phyloP scores from a whole-genome alignment of 2,888 invertebrate genomes.

The Fragum sueziense region DNA sequence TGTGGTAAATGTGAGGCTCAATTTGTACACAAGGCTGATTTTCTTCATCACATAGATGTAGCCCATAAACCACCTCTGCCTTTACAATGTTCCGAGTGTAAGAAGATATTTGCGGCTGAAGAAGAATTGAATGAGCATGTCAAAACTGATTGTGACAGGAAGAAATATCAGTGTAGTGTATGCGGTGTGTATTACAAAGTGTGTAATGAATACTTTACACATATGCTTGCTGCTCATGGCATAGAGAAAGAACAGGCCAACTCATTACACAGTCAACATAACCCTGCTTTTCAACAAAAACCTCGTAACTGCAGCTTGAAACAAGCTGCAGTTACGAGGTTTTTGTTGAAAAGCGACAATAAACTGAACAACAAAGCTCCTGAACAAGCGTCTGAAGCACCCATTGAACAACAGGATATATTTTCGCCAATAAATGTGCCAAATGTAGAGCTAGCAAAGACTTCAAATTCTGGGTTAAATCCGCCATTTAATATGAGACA shows the following conservation, averaged over 20 bases:
- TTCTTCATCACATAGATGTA: constrained; percentile 16
- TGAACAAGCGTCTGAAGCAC: neutral
- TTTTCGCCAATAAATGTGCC: neutral
- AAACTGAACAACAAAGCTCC: no score
- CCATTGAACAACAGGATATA: constrained; percentile 14
- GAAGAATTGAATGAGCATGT: constrained; percentile 35
- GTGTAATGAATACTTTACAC: constrained; percentile 42
- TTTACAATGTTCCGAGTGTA: constrained; percentile 38
- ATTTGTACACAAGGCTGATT: constrained; percentile 38
- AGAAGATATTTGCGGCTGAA: constrained; percentile 33
- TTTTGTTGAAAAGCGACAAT: no score
- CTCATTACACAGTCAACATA: constrained; percentile 9
- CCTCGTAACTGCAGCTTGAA: no score
- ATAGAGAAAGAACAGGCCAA: constrained; percentile 45
- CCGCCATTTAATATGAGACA: constrained; percentile 16
- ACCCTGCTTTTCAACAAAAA: no score
- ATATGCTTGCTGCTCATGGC: constrained; percentile 43
- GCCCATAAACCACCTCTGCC: neutral
- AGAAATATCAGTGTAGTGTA: constrained; percentile 34
- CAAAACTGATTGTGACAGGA: constrained; percentile 25
- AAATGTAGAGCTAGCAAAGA: neutral
- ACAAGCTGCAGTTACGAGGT: neutral
- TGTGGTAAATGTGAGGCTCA: constrained; percentile 38
- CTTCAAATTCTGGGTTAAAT: neutral
- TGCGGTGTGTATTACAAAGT: constrained; percentile 41